Evolutionary conservation across 2,888 invertebrate species (phyloP).

Genomic region (Vanessa cardui): DNA sequence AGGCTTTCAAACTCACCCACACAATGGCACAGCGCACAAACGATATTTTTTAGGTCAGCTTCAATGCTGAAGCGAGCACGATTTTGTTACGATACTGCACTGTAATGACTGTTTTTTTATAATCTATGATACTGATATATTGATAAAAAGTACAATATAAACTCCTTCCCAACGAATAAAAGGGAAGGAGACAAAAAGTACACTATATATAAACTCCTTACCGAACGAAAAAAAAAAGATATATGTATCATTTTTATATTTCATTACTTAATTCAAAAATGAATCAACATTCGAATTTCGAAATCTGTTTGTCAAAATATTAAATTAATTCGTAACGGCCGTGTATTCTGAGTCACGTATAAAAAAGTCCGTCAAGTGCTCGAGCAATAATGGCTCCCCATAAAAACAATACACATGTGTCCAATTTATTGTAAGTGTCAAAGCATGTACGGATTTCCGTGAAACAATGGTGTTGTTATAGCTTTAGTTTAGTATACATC

Average conservation of each 20-base stretch:
- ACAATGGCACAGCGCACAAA: constrained; percentile 50
- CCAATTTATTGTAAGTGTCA: constrained; percentile 64
- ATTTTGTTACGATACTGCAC: constrained; percentile 21
- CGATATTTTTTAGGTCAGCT: constrained; percentile 67
- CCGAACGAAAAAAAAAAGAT: too few relatives aligned
- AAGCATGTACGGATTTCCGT: constrained; percentile 71
- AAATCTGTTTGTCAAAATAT: neutral
- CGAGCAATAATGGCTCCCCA: constrained; percentile 7
- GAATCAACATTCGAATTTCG: neutral
- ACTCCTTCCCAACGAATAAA: too few relatives aligned
- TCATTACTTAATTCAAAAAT: neutral
- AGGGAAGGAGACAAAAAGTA: too few relatives aligned
- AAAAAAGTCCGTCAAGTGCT: constrained; percentile 13
- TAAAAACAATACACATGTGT: constrained; percentile 47
- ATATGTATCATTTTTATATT: too few relatives aligned
- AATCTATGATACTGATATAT: neutral
- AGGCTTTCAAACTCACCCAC: constrained; percentile 70
- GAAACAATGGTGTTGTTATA: constrained; percentile 65
- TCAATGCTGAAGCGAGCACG: constrained; percentile 30
- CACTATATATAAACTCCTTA: too few relatives aligned
- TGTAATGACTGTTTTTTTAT: constrained; percentile 8
- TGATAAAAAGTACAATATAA: too few relatives aligned
- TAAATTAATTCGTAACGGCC: neutral
- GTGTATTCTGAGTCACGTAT: constrained; percentile 23
- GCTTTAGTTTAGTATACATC: constrained; percentile 27